phyloP scores from a whole-genome alignment of 1,140 invertebrate species.

The Arion vulgaris region DNA sequence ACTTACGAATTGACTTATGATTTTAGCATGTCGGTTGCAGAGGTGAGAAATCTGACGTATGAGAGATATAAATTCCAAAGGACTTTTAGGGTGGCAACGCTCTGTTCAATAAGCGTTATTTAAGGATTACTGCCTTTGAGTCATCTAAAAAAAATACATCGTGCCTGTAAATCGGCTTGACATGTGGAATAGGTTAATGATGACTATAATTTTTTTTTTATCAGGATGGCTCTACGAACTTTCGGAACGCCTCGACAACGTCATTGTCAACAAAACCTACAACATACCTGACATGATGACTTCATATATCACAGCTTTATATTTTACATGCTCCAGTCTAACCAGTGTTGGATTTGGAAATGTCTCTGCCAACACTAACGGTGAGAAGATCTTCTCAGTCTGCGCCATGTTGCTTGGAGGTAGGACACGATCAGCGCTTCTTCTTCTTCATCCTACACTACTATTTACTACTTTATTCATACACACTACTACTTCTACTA shows the following conservation, averaged over 20 bases:
- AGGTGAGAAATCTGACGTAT: no score
- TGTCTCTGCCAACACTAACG: conserved; percentile 94
- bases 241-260: conserved; percentile 62
- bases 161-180: no score
- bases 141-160: no score
- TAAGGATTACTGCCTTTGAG: no score
- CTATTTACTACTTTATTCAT: no score
- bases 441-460: background rate
- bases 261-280: conserved; percentile 51
- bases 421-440: conserved; percentile 72
- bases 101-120: no score
- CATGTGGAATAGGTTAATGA: no score
- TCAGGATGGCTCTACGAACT: conserved; percentile 70
- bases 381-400: conserved; percentile 93
- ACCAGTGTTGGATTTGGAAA: conserved; percentile 98
- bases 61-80: no score
- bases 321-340: conserved; percentile 95
- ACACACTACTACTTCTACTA: conserved; percentile 11
- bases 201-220: background rate
- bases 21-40: no score
- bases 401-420: conserved; percentile 95
- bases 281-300: conserved; percentile 69
- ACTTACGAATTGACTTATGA: no score
- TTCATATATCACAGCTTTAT: conserved; percentile 91
- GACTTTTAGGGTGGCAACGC: no score